Evolutionary conservation across 64 coral and sea anemone genomes (phyloP).

Genomic region (Dendrophyllia cribrosa): DNA sequence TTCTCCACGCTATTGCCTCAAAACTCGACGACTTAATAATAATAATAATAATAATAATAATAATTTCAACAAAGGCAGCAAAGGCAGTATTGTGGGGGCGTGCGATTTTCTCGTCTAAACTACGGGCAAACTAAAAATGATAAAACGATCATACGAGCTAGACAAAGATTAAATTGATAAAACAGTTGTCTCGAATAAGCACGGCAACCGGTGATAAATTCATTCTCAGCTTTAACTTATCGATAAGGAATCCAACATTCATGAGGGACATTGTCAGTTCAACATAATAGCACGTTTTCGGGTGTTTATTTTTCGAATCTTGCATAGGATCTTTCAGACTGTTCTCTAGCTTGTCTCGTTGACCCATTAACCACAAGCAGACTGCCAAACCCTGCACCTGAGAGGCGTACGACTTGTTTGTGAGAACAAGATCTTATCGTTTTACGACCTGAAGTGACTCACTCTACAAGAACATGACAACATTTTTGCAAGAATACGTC

Average conservation of each 20-base stretch:
- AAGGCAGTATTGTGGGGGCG: not conserved
- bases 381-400: not conserved
- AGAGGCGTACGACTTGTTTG: not conserved
- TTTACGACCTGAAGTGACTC: not conserved
- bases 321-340: not conserved
- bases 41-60: too few species aligned
- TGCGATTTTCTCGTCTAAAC: not conserved
- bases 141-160: slow-evolving; percentile 4
- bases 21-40: too few species aligned
- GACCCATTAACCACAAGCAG: not conserved
- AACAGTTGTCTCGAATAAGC: not conserved
- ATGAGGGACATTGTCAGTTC: not conserved
- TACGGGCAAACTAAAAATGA: not conserved
- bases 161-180: slow-evolving; percentile 2
- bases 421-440: slow-evolving; percentile 18
- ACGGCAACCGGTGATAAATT: not conserved
- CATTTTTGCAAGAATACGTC: not conserved
- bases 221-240: not conserved
- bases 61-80: too few species aligned
- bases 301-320: not conserved
- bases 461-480: too few species aligned
- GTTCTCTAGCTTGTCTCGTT: not conserved
- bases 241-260: not conserved
- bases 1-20: too few species aligned
- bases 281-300: not conserved